phyloP scores from a whole-genome alignment of 2,113 vertebrate genomes.

The Paramisgurnus dabryanus region DNA sequence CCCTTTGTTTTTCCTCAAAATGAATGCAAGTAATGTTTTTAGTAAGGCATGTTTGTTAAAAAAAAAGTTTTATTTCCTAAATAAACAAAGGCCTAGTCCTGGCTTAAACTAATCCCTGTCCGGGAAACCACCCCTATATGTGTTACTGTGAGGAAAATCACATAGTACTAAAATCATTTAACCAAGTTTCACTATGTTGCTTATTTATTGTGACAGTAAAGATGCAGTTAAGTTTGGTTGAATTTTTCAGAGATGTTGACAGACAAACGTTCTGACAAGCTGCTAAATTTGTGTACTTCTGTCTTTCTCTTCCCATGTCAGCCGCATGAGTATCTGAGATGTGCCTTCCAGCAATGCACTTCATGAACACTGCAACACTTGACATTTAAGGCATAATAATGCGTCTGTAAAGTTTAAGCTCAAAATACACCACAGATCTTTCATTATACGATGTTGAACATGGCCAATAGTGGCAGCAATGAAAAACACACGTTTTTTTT shows the following conservation, averaged over 20 bases:
- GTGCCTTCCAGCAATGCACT: neutral
- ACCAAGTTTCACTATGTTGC: neutral
- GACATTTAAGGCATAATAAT: neutral
- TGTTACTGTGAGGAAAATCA: neutral
- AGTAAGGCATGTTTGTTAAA: too few relatives aligned
- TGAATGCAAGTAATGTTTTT: too few relatives aligned
- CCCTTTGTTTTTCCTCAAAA: too few relatives aligned
- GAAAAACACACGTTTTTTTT: too few relatives aligned
- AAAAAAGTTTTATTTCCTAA: too few relatives aligned
- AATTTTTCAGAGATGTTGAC: neutral
- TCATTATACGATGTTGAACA: too few relatives aligned
- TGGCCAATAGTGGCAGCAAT: too few relatives aligned
- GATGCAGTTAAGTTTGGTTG: neutral
- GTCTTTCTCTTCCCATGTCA: neutral
- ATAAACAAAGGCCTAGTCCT: too few relatives aligned
- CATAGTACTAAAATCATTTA: neutral
- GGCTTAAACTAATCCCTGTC: too few relatives aligned
- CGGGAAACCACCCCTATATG: too few relatives aligned
- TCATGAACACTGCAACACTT: neutral
- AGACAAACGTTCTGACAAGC: slow-evolving; percentile 8
- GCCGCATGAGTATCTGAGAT: neutral
- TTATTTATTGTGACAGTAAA: neutral
- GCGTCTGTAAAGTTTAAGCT: too few relatives aligned
- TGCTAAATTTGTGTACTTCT: neutral
- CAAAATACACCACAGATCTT: too few relatives aligned